A percentile compares a stretch with the other conserved stretches of the same genome.
phyloP scores from a whole-genome alignment of 2,797 vertebrate genomes.

The Cirrhinus molitorella region DNA sequence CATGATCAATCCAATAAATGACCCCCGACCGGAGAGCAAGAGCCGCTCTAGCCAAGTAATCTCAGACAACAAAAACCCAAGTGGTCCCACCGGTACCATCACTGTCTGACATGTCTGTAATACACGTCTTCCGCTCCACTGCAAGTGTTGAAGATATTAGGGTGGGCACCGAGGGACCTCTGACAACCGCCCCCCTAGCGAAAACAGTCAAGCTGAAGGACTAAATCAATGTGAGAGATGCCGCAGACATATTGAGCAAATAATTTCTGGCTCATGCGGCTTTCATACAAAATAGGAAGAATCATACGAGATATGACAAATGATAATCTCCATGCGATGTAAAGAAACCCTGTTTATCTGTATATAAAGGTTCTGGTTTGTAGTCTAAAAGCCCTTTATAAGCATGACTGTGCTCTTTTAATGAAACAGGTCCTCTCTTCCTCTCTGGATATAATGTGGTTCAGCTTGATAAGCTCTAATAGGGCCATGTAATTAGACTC shows the following conservation, averaged over 20 bases:
- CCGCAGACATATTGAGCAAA: constrained; percentile 71
- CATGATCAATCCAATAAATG: constrained; percentile 63
- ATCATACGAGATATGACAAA: constrained; percentile 65
- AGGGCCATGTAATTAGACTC: constrained; percentile 80
- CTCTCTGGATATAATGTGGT: constrained; percentile 71
- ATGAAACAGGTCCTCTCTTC: constrained; percentile 50
- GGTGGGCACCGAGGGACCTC: constrained; percentile 68
- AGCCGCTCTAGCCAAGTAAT: constrained; percentile 66
- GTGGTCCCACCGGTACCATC: constrained; percentile 71
- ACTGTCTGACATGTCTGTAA: constrained; percentile 74
- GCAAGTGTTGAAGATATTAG: constrained; percentile 75
- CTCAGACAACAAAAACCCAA: constrained; percentile 69
- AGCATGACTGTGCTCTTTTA: constrained; percentile 67
- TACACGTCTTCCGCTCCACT: constrained; percentile 74
- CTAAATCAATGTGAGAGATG: constrained; percentile 71
- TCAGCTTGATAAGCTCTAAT: constrained; percentile 81
- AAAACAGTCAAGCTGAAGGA: constrained; percentile 71
- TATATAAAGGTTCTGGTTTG: constrained; percentile 66
- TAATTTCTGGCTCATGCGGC: constrained; percentile 73
- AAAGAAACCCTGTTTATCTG: neutral
- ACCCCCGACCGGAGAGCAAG: constrained; percentile 49
- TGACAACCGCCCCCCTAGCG: constrained; percentile 61
- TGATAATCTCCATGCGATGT: constrained; percentile 27
- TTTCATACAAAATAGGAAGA: constrained; percentile 70
- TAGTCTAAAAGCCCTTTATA: constrained; percentile 66